Evolutionary conservation across 2,888 invertebrate genomes (phyloP), one percentile per base, ranked within the genome.

Genomic region (Criorhina ranunculi): DNA sequence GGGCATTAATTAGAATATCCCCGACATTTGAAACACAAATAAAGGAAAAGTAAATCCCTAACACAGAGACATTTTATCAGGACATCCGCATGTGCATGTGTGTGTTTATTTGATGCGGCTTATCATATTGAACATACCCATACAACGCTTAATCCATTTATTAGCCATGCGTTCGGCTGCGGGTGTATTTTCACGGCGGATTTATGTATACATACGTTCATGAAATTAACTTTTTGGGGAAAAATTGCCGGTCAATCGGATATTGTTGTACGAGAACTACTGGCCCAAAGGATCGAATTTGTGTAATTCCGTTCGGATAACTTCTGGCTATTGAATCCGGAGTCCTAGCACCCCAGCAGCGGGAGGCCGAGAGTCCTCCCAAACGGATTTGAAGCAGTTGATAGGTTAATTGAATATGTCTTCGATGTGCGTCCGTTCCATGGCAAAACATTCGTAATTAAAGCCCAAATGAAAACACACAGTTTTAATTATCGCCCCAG

Each of bases 331-430:
- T 59, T 70, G 15, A 53, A 40, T 12, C 31, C 40, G 37, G 8
- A 44, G 44, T n/a, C 7, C 17, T 5, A 31, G 42, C 11, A 15
- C 51, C 37, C 4, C n/a, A 11, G 15, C n/a, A 4, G 17, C 19
- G 24, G 46, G 35, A 53, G 29, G 9, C 15, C 31, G 44, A 33
- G n/a, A n/a, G 2, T 24, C 24, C 24, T 24, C 24, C 29, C 29
- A 44, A 15, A 73, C 73, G 53, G 73, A 53, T 73, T 62, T 55
- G 24, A 53, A 42, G 31, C 35, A 44, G 62, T 73, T 35, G 73
- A 64, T 73, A 73, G 62, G 62, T 64, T 73, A 73, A 62, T 64
- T 73, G 62, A 62, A 64, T 44, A 55, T 73, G 62, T 73, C 44
- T 55, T 73, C 53, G 62, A 62, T 64, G 73, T 42, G 33, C 33